These are phyloP conservation scores for Craterocephalus amniculus DNA, from an alignment of 2,797 vertebrate species.

Conservation along the genomic window DNA sequence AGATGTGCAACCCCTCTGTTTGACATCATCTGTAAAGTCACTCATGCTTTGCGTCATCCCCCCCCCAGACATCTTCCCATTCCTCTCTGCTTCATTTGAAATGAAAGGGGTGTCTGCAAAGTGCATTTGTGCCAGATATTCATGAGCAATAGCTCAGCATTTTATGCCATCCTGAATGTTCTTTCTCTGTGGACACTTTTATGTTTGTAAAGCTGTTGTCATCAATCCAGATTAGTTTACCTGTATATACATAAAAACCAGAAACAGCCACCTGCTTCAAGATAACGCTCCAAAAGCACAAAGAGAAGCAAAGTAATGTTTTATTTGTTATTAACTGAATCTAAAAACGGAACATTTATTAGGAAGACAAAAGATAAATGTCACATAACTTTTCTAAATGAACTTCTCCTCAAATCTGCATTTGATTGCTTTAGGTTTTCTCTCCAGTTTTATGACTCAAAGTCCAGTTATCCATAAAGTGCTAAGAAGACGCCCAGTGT, in stretches of 20 bases:
- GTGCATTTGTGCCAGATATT: not conserved
- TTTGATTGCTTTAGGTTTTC: not conserved
- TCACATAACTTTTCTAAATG: not conserved
- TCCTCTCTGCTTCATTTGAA: constrained; percentile 8
- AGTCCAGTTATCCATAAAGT: not conserved
- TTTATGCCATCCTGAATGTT: not conserved
- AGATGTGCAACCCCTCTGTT: constrained; percentile 31
- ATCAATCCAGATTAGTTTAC: not conserved
- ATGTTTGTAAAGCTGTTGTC: not conserved
- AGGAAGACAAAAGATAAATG: not conserved
- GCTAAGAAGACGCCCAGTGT: not conserved
- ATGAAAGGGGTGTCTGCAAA: not conserved
- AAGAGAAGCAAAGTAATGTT: not conserved
- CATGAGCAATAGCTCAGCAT: not conserved
- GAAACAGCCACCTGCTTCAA: not conserved
- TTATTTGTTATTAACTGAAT: not conserved
- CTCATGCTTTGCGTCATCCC: not conserved
- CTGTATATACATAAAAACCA: not conserved
- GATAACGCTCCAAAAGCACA: too few relatives aligned
- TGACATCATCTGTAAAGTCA: constrained; percentile 20
- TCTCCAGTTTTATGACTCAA: not conserved
- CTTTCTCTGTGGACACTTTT: not conserved
- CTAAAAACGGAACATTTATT: too few relatives aligned
- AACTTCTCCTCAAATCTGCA: not conserved
- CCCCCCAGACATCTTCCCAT: not conserved